Evolutionary conservation across 2,797 vertebrate genomes (phyloP).

Genomic region (Hippoglossus hippoglossus): DNA sequence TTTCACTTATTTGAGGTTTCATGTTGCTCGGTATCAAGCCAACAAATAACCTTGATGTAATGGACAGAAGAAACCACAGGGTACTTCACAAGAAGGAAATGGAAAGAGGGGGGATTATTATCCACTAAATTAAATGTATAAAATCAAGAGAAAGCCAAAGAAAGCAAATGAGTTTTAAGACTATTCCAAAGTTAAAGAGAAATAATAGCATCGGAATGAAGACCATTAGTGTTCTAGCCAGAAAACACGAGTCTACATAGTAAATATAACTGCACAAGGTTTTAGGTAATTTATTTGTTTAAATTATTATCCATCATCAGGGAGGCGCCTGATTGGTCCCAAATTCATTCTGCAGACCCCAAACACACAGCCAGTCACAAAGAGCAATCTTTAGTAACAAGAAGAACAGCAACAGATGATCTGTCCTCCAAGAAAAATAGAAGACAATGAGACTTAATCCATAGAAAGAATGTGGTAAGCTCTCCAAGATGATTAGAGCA

Average conservation of each 20-base stretch:
- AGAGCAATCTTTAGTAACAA: neutral
- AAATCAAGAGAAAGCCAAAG: neutral
- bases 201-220: neutral
- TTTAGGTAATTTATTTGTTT: neutral
- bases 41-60: neutral
- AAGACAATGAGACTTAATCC: neutral
- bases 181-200: neutral
- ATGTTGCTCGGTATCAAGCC: neutral
- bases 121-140: no score
- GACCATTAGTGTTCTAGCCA: neutral
- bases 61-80: neutral
- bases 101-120: no score
- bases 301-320: neutral
- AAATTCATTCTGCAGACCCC: neutral
- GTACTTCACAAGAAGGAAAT: no score
- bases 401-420: no score
- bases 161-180: slow-evolving; percentile 1
- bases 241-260: neutral
- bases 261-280: neutral
- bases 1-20: slow-evolving; percentile 9
- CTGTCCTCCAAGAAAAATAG: no score
- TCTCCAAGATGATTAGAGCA: no score
- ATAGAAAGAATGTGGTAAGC: no score
- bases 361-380: neutral
- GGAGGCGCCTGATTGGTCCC: neutral